phyloP scores from a whole-genome alignment of 2,888 invertebrate species.

The Temnothorax ravouxi region DNA sequence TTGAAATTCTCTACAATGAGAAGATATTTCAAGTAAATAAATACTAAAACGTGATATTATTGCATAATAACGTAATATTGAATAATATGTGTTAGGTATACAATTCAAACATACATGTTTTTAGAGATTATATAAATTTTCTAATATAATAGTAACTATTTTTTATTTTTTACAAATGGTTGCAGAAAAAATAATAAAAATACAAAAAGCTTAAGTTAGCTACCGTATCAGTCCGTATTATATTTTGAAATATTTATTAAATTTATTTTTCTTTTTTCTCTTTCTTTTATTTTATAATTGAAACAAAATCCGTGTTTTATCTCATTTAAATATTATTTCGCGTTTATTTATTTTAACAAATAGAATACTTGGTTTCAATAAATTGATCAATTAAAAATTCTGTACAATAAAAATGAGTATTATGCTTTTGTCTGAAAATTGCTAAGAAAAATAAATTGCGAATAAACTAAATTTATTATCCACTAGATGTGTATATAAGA shows the following conservation, averaged over 20 bases:
- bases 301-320: background rate
- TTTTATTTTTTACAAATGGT: conserved; percentile 1
- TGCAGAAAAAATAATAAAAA: background rate
- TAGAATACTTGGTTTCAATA: background rate
- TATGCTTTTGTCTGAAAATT: background rate
- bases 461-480: background rate
- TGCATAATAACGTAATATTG: background rate
- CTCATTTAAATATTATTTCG: background rate
- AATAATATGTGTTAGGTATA: background rate
- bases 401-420: background rate
- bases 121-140: background rate
- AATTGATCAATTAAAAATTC: background rate
- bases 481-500: background rate
- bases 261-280: background rate
- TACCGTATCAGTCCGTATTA: background rate
- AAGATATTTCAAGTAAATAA: background rate
- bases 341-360: conserved; percentile 1
- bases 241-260: background rate
- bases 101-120: background rate
- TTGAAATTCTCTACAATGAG: conserved; percentile 18
- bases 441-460: background rate
- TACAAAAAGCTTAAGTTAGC: background rate
- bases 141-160: background rate
- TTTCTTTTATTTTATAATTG: background rate
- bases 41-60: background rate